These are phyloP conservation scores for Arctia plantaginis DNA, from an alignment of 2,888 invertebrate genomes.

Conservation along the genomic window DNA sequence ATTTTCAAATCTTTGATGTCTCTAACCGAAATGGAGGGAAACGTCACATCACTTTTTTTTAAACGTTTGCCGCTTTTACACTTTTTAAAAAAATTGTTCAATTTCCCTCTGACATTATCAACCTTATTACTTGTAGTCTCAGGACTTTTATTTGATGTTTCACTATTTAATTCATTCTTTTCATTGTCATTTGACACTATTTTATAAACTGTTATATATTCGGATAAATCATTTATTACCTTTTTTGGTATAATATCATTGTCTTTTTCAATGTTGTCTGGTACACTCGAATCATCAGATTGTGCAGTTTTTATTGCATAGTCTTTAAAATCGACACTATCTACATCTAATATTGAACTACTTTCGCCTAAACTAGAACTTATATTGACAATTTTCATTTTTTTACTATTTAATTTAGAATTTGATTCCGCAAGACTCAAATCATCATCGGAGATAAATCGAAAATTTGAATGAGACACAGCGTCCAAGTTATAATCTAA, in stretches of 20 bases:
- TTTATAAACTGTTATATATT: constrained; percentile 59
- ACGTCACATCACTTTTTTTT: constrained; percentile 21
- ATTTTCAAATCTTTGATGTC: constrained; percentile 34
- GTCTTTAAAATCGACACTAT: constrained; percentile 12
- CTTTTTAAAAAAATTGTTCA: constrained; percentile 57
- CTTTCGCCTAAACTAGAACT: constrained; percentile 15
- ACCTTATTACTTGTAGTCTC: constrained; percentile 29
- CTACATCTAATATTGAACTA: constrained; percentile 10
- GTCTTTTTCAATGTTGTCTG: constrained; percentile 3
- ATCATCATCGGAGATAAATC: constrained; percentile 48
- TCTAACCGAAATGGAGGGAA: constrained; percentile 25
- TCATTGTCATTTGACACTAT: constrained; percentile 43
- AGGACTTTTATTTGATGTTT: neutral
- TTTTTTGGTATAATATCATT: constrained; percentile 23
- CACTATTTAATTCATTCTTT: constrained; percentile 6
- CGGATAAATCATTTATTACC: constrained; percentile 35
- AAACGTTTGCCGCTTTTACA: constrained; percentile 48
- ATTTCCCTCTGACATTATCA: constrained; percentile 27
- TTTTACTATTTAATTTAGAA: constrained; percentile 12
- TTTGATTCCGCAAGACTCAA: neutral
- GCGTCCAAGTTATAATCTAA: constrained; percentile 34
- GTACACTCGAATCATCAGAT: constrained; percentile 19
- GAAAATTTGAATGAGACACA: constrained; percentile 52
- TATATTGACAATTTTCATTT: constrained; percentile 17
- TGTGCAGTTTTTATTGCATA: constrained; percentile 3